phyloP scores from a whole-genome alignment of 2,888 invertebrate genomes.

The Koerneria pararmatus region DNA sequence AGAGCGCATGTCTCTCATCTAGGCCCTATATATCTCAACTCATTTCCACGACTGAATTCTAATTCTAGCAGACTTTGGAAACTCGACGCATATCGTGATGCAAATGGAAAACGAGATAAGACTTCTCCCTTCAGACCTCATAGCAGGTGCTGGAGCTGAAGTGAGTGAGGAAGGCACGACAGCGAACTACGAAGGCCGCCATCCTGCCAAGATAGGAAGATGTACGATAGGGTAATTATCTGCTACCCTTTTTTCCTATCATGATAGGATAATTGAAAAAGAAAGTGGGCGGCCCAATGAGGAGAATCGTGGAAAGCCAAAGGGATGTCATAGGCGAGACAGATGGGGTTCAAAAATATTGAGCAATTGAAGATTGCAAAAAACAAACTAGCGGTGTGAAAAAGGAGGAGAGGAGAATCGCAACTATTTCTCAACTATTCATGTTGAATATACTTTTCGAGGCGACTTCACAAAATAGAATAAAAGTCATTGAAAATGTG shows the following conservation, averaged over 20 bases:
- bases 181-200: constrained; percentile 25
- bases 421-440: too few species aligned
- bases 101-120: too few species aligned
- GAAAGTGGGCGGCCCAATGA: background rate
- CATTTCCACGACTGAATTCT: too few species aligned
- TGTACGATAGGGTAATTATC: background rate
- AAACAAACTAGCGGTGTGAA: background rate
- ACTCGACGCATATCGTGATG: too few species aligned
- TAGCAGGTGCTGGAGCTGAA: constrained; percentile 9
- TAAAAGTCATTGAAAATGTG: too few species aligned
- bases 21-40: too few species aligned
- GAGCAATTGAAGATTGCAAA: background rate
- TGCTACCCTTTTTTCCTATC: too few species aligned
- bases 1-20: too few species aligned
- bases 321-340: background rate
- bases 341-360: background rate
- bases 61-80: too few species aligned
- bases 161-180: constrained; percentile 23
- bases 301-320: background rate
- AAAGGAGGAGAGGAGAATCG: too few species aligned
- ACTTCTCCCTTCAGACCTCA: constrained; percentile 6
- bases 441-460: too few species aligned
- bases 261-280: background rate
- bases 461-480: too few species aligned
- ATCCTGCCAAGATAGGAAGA: constrained; percentile 3